A percentile compares a stretch with the other conserved stretches of the same genome.
Evolutionary conservation across 2,113 vertebrate genomes (phyloP).

Genomic region (Odontophorus gujanensis): DNA sequence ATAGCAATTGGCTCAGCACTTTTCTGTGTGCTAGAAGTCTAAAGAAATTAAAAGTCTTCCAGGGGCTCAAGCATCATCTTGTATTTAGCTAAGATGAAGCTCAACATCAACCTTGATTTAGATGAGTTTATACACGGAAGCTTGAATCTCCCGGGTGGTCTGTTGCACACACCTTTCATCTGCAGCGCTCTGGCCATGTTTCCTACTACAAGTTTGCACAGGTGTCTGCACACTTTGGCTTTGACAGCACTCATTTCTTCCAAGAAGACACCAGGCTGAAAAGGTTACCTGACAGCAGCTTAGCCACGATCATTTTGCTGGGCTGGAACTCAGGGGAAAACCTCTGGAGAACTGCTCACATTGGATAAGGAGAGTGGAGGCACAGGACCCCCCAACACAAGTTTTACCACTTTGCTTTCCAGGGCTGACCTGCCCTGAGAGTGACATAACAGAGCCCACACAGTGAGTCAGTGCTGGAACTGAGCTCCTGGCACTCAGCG

Average conservation of each 20-base stretch:
- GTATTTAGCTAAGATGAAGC: neutral
- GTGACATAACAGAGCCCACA: conserved; percentile 52
- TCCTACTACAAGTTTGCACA: conserved; percentile 54
- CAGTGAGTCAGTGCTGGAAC: conserved; percentile 55
- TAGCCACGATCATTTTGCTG: neutral
- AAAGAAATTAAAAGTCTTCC: neutral
- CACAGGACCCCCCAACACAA: neutral
- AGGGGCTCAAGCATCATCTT: neutral
- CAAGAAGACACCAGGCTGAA: neutral
- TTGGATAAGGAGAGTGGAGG: neutral
- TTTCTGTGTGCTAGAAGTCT: neutral
- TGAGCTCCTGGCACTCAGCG: neutral
- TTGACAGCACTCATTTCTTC: neutral
- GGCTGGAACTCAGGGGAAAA: neutral
- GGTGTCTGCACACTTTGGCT: conserved; percentile 42
- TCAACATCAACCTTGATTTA: neutral
- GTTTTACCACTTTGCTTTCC: conserved; percentile 32
- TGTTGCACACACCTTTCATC: conserved; percentile 1
- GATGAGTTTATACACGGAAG: neutral
- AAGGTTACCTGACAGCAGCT: neutral
- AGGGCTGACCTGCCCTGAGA: conserved; percentile 31
- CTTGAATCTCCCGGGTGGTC: conserved; percentile 41
- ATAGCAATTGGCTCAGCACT: neutral
- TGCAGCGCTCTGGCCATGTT: neutral
- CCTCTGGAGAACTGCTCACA: neutral